Evolutionary conservation across 2,888 invertebrate genomes (phyloP).

Genomic region (Brachypalpus laphriformis): DNA sequence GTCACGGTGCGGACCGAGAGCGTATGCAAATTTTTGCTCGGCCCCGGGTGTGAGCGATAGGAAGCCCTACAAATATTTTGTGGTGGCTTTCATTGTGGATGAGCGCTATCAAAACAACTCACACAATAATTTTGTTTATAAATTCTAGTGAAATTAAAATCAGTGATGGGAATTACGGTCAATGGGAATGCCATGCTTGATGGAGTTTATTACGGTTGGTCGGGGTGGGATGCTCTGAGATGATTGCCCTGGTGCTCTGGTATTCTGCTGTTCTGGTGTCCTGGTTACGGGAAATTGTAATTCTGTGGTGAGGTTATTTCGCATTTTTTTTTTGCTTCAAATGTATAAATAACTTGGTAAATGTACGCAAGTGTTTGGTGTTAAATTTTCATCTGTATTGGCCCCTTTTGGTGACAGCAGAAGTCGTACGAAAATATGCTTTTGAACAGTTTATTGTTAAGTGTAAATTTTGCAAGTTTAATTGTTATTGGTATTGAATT

Average conservation of each 20-base stretch:
- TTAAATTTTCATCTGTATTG: not conserved
- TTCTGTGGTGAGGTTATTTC: slow-evolving; percentile 22
- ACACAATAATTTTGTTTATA: slow-evolving; percentile 67
- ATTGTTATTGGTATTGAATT: not conserved
- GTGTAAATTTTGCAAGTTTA: not conserved
- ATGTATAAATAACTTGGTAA: slow-evolving; percentile 3
- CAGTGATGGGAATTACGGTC: slow-evolving; percentile 68
- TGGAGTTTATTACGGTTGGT: slow-evolving; percentile 40
- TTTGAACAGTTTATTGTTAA: not conserved
- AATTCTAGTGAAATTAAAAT: slow-evolving; percentile 70
- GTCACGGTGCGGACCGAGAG: slow-evolving; percentile 1
- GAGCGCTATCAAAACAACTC: slow-evolving; percentile 67
- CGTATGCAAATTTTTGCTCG: slow-evolving; percentile 43
- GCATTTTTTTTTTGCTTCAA: not conserved
- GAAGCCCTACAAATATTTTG: slow-evolving; percentile 47
- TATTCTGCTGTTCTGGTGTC: not conserved
- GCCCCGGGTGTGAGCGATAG: not conserved
- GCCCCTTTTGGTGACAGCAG: not conserved
- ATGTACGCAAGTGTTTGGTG: not conserved
- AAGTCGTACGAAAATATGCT: not conserved
- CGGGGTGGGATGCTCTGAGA: not conserved
- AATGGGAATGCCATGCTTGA: slow-evolving; percentile 56
- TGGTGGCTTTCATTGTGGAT: slow-evolving; percentile 52
- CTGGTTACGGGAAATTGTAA: slow-evolving; percentile 12
- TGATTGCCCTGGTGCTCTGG: not conserved